Evolutionary conservation across 1,140 invertebrate species (phyloP), one percentile per base, ranked within the genome.

Genomic region (Heliothis virescens): DNA sequence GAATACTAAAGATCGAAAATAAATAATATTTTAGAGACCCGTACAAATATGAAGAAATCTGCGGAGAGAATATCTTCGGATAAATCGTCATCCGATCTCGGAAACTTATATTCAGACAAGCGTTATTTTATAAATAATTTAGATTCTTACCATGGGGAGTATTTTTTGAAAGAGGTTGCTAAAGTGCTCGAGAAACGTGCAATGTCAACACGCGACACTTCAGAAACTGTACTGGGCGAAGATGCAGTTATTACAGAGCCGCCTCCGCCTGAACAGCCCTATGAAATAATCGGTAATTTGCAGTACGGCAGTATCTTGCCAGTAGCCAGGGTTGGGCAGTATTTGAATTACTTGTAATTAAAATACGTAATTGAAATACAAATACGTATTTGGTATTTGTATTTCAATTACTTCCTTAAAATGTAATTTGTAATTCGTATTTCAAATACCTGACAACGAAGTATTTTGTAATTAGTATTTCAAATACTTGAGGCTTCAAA

Each of bases 81-180:
- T 5, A 85, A 84, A 73, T 90, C 88, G 1, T 85, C 83, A 5
- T 83, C 84, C 15, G 84, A 85, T 62, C 9, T 71, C 0, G 80
- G 87, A 9, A 81, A 80, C 65, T 12, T 85, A 73, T 91, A 91
- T 79, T 94, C 92, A 0, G 83, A 63, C 63, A 92, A 91, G 80
- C 87, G 92, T 50, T 93, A 91, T 85, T 94, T 93, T 76, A 88
- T 94, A 55, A 94, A 94, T 69, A 90, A 92, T 72, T 83, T 94
- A 53, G 91, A 94, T 72, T 91, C 91, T 3, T 94, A 94, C 82
- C 91, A 93, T 63, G 92, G 92, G 11, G 86, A 89, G 65, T 86
- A 84, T 62, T 81, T 92, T 21, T 69, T 94, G 21, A 86, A 87
- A 21, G 86, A 92, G 83, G 60, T 94, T 12, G 82, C 87, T 9